These are phyloP conservation scores for Nycticebus coucang DNA, from an alignment of 2,113 vertebrate species.

Conservation along the genomic window DNA sequence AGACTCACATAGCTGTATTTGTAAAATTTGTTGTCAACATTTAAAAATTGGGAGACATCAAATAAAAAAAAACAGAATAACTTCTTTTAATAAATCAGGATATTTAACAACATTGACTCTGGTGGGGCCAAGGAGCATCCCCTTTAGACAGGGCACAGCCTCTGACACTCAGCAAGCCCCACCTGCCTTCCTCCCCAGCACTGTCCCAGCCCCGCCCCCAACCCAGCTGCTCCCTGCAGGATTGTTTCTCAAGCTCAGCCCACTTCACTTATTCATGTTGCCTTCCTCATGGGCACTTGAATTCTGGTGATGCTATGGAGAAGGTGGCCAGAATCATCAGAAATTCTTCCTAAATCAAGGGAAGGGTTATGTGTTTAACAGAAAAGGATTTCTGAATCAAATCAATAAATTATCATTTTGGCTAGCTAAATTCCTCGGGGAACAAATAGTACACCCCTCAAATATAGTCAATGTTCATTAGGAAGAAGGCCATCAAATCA, in stretches of 20 bases:
- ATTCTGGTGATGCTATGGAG: background rate
- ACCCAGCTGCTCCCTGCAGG: background rate
- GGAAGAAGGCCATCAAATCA: background rate
- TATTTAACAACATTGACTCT: background rate
- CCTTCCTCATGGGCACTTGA: background rate
- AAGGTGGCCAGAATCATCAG: background rate
- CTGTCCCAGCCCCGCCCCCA: too few relatives aligned
- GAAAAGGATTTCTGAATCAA: background rate
- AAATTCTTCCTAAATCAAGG: background rate
- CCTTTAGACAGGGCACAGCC: background rate
- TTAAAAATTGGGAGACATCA: background rate
- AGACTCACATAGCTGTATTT: background rate
- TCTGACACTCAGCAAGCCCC: background rate
- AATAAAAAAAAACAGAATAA: slow-evolving; percentile 24
- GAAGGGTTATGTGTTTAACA: background rate
- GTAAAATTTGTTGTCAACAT: background rate
- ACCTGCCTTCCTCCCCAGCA: too few relatives aligned
- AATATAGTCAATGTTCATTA: background rate
- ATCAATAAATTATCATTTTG: background rate
- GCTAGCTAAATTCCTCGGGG: background rate
- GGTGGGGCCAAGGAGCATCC: background rate
- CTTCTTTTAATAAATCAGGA: background rate
- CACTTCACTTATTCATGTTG: background rate
- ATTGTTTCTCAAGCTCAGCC: background rate
- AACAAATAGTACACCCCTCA: background rate